phyloP scores from a whole-genome alignment of 2,888 invertebrate species.

The Acronicta leporina region DNA sequence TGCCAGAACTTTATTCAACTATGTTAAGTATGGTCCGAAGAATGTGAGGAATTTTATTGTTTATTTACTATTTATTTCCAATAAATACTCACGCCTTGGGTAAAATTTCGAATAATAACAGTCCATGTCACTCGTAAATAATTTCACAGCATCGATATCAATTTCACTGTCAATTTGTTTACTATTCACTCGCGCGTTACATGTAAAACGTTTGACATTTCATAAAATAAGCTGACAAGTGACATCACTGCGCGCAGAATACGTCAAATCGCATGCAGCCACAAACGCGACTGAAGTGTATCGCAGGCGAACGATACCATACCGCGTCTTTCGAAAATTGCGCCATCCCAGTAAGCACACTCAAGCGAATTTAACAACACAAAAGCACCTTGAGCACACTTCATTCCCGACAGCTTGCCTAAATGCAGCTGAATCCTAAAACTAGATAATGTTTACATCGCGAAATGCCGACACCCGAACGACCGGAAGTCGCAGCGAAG shows the following conservation, averaged over 20 bases:
- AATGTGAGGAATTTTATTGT: constrained; percentile 84
- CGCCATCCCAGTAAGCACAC: constrained; percentile 89
- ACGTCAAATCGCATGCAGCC: constrained; percentile 89
- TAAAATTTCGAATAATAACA: constrained; percentile 89
- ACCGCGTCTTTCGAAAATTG: constrained; percentile 90
- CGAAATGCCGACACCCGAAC: constrained; percentile 88
- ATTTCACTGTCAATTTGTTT: constrained; percentile 86
- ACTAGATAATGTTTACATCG: constrained; percentile 89
- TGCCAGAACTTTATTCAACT: constrained; percentile 46
- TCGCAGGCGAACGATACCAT: constrained; percentile 88
- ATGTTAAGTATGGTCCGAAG: constrained; percentile 75
- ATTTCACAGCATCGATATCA: constrained; percentile 82
- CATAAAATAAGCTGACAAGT: constrained; percentile 87
- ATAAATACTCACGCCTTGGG: constrained; percentile 87
- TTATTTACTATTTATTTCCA: constrained; percentile 76
- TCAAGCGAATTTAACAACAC: constrained; percentile 88
- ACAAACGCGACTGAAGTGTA: constrained; percentile 90
- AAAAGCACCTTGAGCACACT: constrained; percentile 88
- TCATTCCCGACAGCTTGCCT: constrained; percentile 85
- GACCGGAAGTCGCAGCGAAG: constrained; percentile 89
- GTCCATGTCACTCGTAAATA: constrained; percentile 84
- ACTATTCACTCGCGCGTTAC: constrained; percentile 85
- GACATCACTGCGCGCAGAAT: constrained; percentile 88
- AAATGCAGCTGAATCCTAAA: constrained; percentile 81
- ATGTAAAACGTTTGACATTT: constrained; percentile 87